Evolutionary conservation across 2,797 vertebrate species (phyloP), one percentile per base, ranked within the genome.

Genomic region (Microchirus variegatus): DNA sequence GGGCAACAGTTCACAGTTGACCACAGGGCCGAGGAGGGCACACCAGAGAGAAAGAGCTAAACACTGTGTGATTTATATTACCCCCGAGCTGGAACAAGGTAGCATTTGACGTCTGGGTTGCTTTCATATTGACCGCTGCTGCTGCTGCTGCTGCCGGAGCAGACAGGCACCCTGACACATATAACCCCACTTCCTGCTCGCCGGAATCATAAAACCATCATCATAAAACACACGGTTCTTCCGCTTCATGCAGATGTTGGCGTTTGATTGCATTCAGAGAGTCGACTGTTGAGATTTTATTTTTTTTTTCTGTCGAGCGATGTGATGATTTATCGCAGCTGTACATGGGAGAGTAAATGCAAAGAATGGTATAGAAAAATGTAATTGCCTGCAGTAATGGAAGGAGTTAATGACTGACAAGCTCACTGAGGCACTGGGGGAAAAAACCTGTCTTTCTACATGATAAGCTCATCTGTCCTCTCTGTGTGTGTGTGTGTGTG

Each of bases 31-130:
- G 73, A 80, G 53, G 78, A 79, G 77, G 81, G 83, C n/a, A 83
- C 81, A 84, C 81, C 83, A 72, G 77, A 70, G 78, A 69, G 68
- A 78, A 71, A 45, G 73, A 77, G 78, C 82, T 70, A 81, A 86
- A 91, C 87, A 86, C 60, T 81, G 81, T 70, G 65, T 76, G 85
- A 90, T 86, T 91, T 86, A 90, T 89, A 88, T 91, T 46, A 83
- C 84, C 86, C 70, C 70, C 74, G 81, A 87, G 81, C 87, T 75
- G 77, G 83, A 84, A 90, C 87, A 85, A 85, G 89, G 84, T 82
- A 78, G 76, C 66, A 13, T 87, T 88, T 90, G 80, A 85, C 75
- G 60, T 82, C 61, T 55, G 45, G 26, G 67, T 63, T 53, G 49
- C 78, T 88, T 87, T 89, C 76, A 83, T 89, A 80, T 63, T 74